Conservation (phyloP, 2,797 vertebrate genomes). For the Otolemur crassicaudatus region DNA sequence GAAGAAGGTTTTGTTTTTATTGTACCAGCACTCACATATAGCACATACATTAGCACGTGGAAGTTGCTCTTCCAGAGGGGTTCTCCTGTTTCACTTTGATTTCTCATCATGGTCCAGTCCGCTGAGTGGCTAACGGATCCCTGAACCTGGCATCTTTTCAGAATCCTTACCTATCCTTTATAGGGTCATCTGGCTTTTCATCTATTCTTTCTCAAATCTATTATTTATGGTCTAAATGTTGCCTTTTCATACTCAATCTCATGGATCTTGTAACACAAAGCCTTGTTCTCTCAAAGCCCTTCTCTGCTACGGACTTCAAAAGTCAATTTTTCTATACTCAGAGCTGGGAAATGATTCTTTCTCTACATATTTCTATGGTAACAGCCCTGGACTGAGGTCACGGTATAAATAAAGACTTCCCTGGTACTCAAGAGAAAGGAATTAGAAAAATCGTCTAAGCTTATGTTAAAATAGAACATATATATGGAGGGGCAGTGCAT, state of each 20-base stretch:
- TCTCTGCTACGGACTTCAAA: background rate
- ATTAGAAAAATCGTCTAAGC: background rate
- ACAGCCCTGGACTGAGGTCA: background rate
- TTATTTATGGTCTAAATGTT: constrained; percentile 40
- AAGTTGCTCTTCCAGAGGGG: background rate
- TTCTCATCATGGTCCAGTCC: too few relatives aligned
- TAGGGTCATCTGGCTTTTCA: background rate
- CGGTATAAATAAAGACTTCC: background rate
- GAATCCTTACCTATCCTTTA: background rate
- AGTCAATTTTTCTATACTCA: background rate
- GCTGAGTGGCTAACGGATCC: background rate
- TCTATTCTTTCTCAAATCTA: constrained; percentile 5
- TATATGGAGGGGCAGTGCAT: background rate
- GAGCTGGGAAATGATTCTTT: background rate
- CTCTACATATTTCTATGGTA: background rate
- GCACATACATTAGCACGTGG: background rate
- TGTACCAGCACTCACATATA: background rate
- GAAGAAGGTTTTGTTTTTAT: background rate
- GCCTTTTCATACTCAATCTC: background rate
- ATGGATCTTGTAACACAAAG: background rate
- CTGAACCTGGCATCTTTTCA: background rate
- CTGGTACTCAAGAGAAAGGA: background rate
- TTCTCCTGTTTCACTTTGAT: background rate
- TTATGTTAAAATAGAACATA: background rate
- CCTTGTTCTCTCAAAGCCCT: background rate